A percentile compares a stretch with the other conserved stretches of the same genome.
phyloP scores from a whole-genome alignment of 2,797 vertebrate species.

The Furcifer pardalis region DNA sequence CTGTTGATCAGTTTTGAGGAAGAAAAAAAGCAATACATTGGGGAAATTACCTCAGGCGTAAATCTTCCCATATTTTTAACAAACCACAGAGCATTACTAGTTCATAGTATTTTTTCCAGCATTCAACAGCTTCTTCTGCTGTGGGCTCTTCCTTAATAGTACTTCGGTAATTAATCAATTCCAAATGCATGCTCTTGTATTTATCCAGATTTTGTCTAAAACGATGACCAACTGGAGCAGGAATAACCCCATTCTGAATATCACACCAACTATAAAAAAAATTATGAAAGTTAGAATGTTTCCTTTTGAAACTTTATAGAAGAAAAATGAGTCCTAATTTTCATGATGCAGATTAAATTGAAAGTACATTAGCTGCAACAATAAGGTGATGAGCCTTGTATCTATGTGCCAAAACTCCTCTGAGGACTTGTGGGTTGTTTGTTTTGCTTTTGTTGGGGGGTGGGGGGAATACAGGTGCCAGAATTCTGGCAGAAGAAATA shows the following conservation, averaged over 20 bases:
- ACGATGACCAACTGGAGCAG: slow-evolving; percentile 64
- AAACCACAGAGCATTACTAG: slow-evolving; percentile 71
- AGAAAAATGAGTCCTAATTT: background rate
- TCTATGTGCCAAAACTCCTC: too few relatives aligned
- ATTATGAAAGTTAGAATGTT: background rate
- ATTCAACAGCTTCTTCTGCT: slow-evolving; percentile 70
- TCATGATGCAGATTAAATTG: background rate
- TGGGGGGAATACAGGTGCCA: too few relatives aligned
- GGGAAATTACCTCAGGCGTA: slow-evolving; percentile 58
- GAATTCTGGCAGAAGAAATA: too few relatives aligned
- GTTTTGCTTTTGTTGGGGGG: too few relatives aligned
- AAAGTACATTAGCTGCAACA: too few relatives aligned
- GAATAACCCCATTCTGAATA: slow-evolving; percentile 72
- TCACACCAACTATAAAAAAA: slow-evolving; percentile 72
- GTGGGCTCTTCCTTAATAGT: slow-evolving; percentile 69
- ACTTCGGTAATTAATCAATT: slow-evolving; percentile 71
- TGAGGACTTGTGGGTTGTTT: too few relatives aligned
- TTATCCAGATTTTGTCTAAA: slow-evolving; percentile 72
- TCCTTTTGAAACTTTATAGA: slow-evolving; percentile 11
- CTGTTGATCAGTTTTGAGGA: too few relatives aligned
- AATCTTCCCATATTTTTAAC: slow-evolving; percentile 73
- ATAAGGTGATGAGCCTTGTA: too few relatives aligned
- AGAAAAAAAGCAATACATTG: background rate
- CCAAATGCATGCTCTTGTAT: slow-evolving; percentile 66
- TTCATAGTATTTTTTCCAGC: slow-evolving; percentile 75